phyloP scores from a whole-genome alignment of 2,797 vertebrate genomes.

The Danio tinwini region DNA sequence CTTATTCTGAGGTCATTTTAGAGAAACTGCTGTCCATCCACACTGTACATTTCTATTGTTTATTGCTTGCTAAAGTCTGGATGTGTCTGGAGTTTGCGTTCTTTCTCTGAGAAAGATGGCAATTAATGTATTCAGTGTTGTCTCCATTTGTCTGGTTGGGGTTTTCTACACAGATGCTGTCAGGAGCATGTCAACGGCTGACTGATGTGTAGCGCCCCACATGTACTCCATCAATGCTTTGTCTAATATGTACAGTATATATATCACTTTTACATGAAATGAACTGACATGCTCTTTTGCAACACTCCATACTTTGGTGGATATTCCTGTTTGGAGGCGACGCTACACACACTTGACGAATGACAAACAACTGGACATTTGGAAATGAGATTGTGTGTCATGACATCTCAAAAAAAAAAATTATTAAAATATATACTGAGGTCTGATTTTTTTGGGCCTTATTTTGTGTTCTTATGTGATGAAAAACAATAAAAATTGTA shows the following conservation, averaged over 20 bases:
- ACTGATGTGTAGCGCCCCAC: conserved; percentile 70
- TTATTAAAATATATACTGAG: conserved; percentile 82
- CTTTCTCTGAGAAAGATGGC: conserved; percentile 60
- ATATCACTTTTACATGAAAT: conserved; percentile 82
- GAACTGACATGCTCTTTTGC: conserved; percentile 86
- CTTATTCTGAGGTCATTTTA: conserved; percentile 80
- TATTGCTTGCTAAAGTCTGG: conserved; percentile 98
- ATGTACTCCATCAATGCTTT: conserved; percentile 73
- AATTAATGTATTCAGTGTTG: conserved; percentile 86
- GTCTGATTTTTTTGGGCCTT: conserved; percentile 83
- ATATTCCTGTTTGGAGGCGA: conserved; percentile 80
- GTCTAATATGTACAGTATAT: conserved; percentile 73
- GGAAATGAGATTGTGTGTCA: conserved; percentile 56
- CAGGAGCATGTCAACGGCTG: conserved; percentile 44
- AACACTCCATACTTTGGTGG: conserved; percentile 79
- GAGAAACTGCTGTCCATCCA: conserved; percentile 91
- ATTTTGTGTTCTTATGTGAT: conserved; percentile 87
- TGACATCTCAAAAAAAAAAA: conserved; percentile 71
- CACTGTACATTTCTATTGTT: conserved; percentile 99
- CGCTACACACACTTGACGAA: conserved; percentile 77
- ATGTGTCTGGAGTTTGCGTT: conserved; percentile 93
- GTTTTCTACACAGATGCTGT: conserved; percentile 18
- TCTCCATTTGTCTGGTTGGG: conserved; percentile 64
- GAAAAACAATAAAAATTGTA: conserved; percentile 84
- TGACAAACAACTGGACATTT: conserved; percentile 77